Percentiles rank a stretch among this genome's conserved stretches.
phyloP scores from a whole-genome alignment of 2,797 vertebrate species.

The Heteromormyrus szaboi region DNA sequence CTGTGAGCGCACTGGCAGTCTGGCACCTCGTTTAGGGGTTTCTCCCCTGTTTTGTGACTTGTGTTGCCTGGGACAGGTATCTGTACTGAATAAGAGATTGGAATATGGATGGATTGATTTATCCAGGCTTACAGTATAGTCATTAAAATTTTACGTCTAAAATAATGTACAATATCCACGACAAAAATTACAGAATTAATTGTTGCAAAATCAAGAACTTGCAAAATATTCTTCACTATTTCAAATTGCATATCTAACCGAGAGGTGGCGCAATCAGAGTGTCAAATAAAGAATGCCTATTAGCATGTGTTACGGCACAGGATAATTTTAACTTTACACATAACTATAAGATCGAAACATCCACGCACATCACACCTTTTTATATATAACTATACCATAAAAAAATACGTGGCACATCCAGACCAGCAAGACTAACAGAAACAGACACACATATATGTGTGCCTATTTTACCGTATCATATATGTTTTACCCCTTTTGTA shows the following conservation, averaged over 20 bases:
- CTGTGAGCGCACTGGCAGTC: neutral
- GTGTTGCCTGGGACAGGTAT: neutral
- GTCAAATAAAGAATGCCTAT: neutral
- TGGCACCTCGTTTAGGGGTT: neutral
- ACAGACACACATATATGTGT: neutral
- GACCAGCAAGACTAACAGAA: neutral
- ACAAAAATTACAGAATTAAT: neutral
- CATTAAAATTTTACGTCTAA: neutral
- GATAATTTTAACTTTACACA: slow-evolving; percentile 8
- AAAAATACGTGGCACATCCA: neutral
- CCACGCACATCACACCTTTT: neutral
- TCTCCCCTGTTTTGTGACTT: neutral
- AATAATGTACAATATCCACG: neutral
- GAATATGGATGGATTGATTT: neutral
- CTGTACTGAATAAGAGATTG: neutral
- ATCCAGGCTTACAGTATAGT: neutral
- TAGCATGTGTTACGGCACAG: neutral
- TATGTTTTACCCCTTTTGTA: neutral
- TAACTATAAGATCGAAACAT: neutral
- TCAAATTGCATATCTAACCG: neutral
- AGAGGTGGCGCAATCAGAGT: slow-evolving; percentile 16
- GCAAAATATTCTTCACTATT: neutral
- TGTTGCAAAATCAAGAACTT: neutral
- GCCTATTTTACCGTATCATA: neutral
- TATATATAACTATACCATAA: neutral